Evolutionary conservation across 2,888 invertebrate species (phyloP), one percentile per base, ranked within the genome.

Genomic region (Apeira syringaria): DNA sequence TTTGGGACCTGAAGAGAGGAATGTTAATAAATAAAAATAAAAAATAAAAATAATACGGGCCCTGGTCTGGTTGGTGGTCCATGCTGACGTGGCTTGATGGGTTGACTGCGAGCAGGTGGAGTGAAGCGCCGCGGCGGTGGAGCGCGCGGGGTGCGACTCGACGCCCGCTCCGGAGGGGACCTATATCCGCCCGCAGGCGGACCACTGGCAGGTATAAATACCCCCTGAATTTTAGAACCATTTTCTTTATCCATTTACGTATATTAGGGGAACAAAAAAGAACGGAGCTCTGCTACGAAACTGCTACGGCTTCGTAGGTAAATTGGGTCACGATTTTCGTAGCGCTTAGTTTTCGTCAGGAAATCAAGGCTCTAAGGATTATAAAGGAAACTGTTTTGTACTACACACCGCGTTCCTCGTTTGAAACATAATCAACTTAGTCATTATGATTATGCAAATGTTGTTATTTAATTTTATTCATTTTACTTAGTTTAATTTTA

Each of bases 161-260:
- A 4, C 70, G 92, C 46, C 90, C 91, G 15, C 75, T 91, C 10
- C 76, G 92, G 45, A 85, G 92, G 55, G 73, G 86, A 47, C 92
- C 92, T 11, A 81, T 92, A 40, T 90, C 91, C 47, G 92, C 86
- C 34, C 74, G 92, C 35, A 83, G 92, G 69, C 82, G 92, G 62
- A 93, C 93, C 33, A 92, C 92, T 53, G 93, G 93, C 82, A 93
- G 93, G 93, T 93, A 91, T 56, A 59, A 12, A 34, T 13, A 28
- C 5, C 22, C 28, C 37, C 34, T 28, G 27, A 22, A 22, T 15
- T 22, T 36, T 7, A 32, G 20, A 28, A 26, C 13, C 25, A 35
- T 27, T 26, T 30, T 26, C 30, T 13, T 25, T 26, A 40, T 28
- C 27, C 18, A 25, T 12, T 20, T 20, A 15, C 3, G 4, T 2